Evolutionary conservation across 2,797 vertebrate genomes (phyloP), one percentile per base, ranked within the genome.

Genomic region (Hozukius guyotensis): DNA sequence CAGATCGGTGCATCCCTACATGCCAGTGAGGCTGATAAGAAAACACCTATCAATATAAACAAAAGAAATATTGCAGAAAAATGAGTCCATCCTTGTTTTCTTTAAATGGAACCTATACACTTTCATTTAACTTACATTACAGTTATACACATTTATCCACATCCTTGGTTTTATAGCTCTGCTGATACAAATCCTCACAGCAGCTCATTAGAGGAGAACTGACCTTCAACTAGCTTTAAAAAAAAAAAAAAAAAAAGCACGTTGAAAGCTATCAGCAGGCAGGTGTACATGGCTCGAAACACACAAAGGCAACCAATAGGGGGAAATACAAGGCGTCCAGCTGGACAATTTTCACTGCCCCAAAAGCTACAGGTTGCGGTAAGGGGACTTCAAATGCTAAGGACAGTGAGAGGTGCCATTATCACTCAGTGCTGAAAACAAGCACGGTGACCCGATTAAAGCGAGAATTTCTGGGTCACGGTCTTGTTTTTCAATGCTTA

Each of bases 391-490:
- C 63, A 87, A 88, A 86, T 84, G 92, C 84, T 77, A 86, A 84
- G 89, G 90, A 92, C 89, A 78, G 89, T 75, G 86, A 88, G 90
- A 89, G 88, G 85, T 84, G 90, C 89, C 89, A 90, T 93, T 92
- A 91, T 87, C 90, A 85, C 86, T 90, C 80, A 57, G 86, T 64
- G 90, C 91, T 91, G 91, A 89, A 93, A 92, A 93, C 89, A 86
- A 93, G 88, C 90, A 93, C 87, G 87, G 84, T 91, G 92, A 93
- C 92, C 91, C 90, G 94, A 93, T 93, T 92, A 91, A 93, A 89
- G 85, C 88, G 89, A 82, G 83, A 81, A 93, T 93, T 93, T 92
- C 89, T 92, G 91, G 92, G 93, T 94, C 92, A 90, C 77, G 91
- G 80, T 91, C 90, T 93, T 93, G 91, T 93, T 92, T 94, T 92